A percentile compares a stretch with the other conserved stretches of the same genome.
Evolutionary conservation across 1,140 invertebrate species (phyloP).

Genomic region (Metaphire vulgaris): DNA sequence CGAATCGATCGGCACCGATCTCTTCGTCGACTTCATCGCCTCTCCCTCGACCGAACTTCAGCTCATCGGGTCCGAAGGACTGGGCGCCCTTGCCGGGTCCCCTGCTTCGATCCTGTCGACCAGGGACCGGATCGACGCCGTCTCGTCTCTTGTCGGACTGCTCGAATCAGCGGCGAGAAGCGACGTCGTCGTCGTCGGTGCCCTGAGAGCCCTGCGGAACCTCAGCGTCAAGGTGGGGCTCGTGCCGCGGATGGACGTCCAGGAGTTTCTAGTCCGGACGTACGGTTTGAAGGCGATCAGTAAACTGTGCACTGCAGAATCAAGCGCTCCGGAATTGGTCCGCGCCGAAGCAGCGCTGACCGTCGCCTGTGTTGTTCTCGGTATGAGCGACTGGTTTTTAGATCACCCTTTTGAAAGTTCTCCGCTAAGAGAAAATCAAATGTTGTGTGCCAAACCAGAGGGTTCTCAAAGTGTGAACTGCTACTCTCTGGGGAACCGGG

Average conservation of each 20-base stretch:
- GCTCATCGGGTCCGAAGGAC: background rate
- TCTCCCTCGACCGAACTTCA: background rate
- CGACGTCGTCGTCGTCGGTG: background rate
- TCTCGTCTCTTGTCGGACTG: background rate
- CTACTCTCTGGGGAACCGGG: no score
- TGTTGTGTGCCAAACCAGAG: no score
- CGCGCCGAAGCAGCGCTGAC: background rate
- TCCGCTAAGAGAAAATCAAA: no score
- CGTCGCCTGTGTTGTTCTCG: background rate
- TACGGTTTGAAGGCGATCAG: background rate
- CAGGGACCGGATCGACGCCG: background rate
- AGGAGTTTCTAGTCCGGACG: background rate
- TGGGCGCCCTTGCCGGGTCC: background rate
- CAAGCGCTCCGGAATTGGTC: background rate
- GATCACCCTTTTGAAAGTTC: no score
- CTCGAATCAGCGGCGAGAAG: background rate
- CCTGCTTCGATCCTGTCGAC: background rate
- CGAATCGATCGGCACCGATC: constrained; percentile 42
- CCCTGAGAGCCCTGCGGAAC: background rate
- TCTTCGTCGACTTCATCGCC: constrained; percentile 43
- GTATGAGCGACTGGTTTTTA: no score
- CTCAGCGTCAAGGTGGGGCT: background rate
- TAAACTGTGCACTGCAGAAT: background rate
- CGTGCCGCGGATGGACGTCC: background rate
- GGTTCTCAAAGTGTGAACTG: no score